Conservation (phyloP, 2,113 vertebrate species). For the Donacobius atricapilla region DNA sequence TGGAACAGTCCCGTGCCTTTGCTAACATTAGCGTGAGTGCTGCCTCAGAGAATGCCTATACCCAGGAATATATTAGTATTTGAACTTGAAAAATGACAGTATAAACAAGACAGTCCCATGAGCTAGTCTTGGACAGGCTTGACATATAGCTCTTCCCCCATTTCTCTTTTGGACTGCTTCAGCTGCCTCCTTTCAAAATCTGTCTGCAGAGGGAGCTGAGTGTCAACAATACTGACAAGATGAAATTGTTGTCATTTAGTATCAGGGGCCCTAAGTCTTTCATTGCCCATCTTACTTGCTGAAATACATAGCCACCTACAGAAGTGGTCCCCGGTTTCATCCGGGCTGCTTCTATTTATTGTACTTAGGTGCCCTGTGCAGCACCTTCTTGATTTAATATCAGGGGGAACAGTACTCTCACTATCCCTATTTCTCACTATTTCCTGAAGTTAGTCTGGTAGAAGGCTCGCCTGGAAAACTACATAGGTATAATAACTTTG, state of each 20-base stretch:
- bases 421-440: too few relatives aligned
- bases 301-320: not conserved
- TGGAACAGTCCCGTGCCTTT: accelerated
- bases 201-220: not conserved
- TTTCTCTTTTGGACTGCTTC: not conserved
- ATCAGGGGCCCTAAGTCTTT: not conserved
- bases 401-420: not conserved
- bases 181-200: not conserved
- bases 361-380: not conserved
- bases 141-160: not conserved
- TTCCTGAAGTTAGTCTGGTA: not conserved
- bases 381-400: not conserved
- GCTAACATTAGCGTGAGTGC: accelerated
- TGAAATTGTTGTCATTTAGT: not conserved
- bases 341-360: not conserved
- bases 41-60: not conserved
- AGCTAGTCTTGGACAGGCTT: not conserved
- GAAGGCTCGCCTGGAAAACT: not conserved
- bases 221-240: accelerated
- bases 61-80: not conserved
- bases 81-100: not conserved
- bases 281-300: not conserved
- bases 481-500: not conserved
- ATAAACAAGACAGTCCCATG: not conserved
- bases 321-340: not conserved